Conservation (phyloP, 1,140 invertebrate species). For the Drosophila cardini region DNA sequence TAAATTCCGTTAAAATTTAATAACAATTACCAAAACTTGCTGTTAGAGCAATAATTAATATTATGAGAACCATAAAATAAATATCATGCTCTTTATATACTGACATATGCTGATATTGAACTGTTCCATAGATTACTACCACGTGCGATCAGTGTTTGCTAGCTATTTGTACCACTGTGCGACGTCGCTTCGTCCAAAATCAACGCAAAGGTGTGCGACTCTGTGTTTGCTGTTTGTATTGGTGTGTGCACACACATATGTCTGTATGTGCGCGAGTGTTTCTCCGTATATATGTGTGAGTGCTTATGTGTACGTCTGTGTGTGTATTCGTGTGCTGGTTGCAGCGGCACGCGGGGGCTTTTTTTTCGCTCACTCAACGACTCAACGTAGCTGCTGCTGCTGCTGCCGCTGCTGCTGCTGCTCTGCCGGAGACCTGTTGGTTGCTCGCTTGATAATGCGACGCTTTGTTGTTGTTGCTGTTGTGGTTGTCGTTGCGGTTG, state of each 20-base stretch:
- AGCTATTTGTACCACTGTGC: slow-evolving; percentile 37
- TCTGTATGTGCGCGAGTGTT: slow-evolving; percentile 32
- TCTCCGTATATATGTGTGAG: slow-evolving; percentile 17
- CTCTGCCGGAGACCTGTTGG: slow-evolving; percentile 74
- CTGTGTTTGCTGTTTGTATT: slow-evolving; percentile 51
- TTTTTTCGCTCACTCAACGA: slow-evolving; percentile 64
- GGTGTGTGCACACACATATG: slow-evolving; percentile 23
- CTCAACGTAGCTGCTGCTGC: slow-evolving; percentile 25
- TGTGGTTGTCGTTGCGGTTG: slow-evolving; percentile 42
- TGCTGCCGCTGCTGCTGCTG: slow-evolving; percentile 34
- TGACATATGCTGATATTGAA: background rate
- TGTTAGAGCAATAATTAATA: no score
- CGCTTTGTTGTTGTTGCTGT: slow-evolving; percentile 61
- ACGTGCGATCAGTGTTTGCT: slow-evolving; percentile 34
- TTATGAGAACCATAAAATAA: no score
- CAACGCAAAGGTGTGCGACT: slow-evolving; percentile 81
- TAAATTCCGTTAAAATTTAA: no score
- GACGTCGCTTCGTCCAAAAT: slow-evolving; percentile 71
- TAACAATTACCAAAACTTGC: no score
- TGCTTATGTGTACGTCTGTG: slow-evolving; percentile 17
- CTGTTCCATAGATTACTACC: background rate
- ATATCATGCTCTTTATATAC: background rate
- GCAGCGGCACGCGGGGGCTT: slow-evolving; percentile 77
- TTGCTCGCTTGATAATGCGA: slow-evolving; percentile 78
- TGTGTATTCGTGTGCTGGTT: slow-evolving; percentile 59